These are phyloP conservation scores for Squalus acanthias DNA, from an alignment of 2,797 vertebrate genomes.

Conservation along the genomic window DNA sequence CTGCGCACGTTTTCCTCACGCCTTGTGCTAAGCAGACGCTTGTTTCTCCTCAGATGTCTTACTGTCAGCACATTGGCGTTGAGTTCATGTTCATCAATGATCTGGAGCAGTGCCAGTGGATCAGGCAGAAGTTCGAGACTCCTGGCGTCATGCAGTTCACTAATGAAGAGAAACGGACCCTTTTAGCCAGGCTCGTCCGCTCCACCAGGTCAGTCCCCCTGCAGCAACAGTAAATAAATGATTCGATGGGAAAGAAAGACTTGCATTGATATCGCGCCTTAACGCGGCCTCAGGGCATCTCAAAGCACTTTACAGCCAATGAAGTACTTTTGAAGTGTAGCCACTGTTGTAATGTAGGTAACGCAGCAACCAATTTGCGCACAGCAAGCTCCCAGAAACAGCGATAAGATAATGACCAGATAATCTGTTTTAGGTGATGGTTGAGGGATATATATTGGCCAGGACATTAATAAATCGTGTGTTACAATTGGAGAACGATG, in stretches of 20 bases:
- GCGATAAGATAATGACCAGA: neutral
- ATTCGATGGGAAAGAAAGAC: neutral
- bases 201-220: slow-evolving; percentile 72
- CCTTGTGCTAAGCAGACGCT: neutral
- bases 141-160: slow-evolving; percentile 79
- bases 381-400: neutral
- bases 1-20: neutral
- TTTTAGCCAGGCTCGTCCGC: slow-evolving; percentile 76
- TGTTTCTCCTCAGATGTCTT: slow-evolving; percentile 61
- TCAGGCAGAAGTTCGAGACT: slow-evolving; percentile 82
- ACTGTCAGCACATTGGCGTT: slow-evolving; percentile 84
- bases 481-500: neutral
- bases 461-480: neutral
- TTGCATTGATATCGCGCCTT: neutral
- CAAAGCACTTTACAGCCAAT: neutral
- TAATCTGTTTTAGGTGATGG: neutral
- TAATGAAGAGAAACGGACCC: slow-evolving; percentile 74
- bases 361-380: neutral
- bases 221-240: neutral
- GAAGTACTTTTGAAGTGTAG: neutral
- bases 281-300: no score
- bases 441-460: neutral
- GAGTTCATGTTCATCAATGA: slow-evolving; percentile 98
- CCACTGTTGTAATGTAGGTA: neutral
- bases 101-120: slow-evolving; percentile 90